Percentiles rank a stretch among this genome's conserved stretches.
phyloP scores from a whole-genome alignment of 2,888 invertebrate genomes.

The Frankliniella fusca region DNA sequence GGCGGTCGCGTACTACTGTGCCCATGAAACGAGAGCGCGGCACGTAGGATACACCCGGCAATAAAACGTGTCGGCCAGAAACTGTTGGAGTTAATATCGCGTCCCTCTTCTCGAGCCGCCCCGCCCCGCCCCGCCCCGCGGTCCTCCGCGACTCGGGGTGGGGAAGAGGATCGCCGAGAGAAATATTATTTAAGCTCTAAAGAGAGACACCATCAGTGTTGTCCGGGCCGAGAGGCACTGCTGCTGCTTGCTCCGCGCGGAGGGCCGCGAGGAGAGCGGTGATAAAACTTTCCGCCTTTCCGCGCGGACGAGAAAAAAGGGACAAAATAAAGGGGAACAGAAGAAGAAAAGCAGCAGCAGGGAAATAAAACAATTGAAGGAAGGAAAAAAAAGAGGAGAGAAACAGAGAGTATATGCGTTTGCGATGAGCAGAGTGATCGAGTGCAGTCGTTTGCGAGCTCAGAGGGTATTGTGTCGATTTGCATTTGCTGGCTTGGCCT shows the following conservation, averaged over 20 bases:
- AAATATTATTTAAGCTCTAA: neutral
- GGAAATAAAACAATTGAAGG: too few species aligned
- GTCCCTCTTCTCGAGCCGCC: neutral
- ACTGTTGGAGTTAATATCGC: neutral
- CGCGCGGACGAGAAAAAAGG: too few species aligned
- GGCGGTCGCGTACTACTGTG: neutral
- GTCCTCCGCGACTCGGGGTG: too few species aligned
- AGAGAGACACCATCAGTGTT: neutral
- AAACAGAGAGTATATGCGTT: too few species aligned
- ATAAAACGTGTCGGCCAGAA: conserved; percentile 3
- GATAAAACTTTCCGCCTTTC: neutral
- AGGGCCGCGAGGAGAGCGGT: neutral
- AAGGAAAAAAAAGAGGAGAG: too few species aligned
- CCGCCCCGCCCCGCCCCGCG: neutral
- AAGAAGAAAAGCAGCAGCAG: too few species aligned
- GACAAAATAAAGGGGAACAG: too few species aligned
- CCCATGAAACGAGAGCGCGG: conserved; percentile 1
- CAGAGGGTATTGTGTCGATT: too few species aligned
- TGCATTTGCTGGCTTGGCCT: too few species aligned
- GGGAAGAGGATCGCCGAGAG: neutral
- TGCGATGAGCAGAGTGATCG: too few species aligned
- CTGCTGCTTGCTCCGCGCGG: neutral
- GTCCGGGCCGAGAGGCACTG: neutral
- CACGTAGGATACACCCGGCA: conserved; percentile 11
- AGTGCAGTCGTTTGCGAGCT: too few species aligned